phyloP scores from a whole-genome alignment of 1,140 invertebrate species.

The Trypoxylus dichotomus region DNA sequence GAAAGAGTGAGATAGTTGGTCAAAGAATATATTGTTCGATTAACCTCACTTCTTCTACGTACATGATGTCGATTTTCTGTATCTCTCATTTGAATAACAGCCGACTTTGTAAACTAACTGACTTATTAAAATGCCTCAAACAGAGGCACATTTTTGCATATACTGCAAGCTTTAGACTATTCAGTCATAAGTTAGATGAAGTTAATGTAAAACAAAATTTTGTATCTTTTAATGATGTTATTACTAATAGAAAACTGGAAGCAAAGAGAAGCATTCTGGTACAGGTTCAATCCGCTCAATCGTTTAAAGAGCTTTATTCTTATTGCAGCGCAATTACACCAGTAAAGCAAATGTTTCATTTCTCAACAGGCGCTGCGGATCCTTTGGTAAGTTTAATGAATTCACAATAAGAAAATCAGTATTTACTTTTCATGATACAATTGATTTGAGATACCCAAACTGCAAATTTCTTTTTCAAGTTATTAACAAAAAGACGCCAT shows the following conservation, averaged over 20 bases:
- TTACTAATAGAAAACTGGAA: slow-evolving; percentile 52
- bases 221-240: slow-evolving; percentile 45
- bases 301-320: slow-evolving; percentile 61
- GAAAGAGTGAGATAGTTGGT: too few species aligned
- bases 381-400: slow-evolving; percentile 49
- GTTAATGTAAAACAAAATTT: slow-evolving; percentile 28
- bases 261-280: slow-evolving; percentile 64
- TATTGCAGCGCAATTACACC: slow-evolving; percentile 65
- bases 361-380: slow-evolving; percentile 55
- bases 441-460: too few species aligned
- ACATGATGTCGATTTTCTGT: background rate
- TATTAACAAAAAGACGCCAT: too few species aligned
- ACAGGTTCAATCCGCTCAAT: slow-evolving; percentile 65
- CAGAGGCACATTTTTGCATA: background rate
- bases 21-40: too few species aligned
- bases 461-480: too few species aligned
- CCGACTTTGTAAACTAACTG: background rate
- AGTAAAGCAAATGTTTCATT: slow-evolving; percentile 65
- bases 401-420: background rate
- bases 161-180: background rate
- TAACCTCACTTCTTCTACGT: background rate
- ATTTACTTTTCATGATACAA: too few species aligned
- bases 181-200: background rate
- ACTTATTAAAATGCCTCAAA: background rate
- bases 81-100: background rate